These are phyloP conservation scores for Erythrocercus mccallii DNA, from an alignment of 2,113 vertebrate species.

Conservation along the genomic window DNA sequence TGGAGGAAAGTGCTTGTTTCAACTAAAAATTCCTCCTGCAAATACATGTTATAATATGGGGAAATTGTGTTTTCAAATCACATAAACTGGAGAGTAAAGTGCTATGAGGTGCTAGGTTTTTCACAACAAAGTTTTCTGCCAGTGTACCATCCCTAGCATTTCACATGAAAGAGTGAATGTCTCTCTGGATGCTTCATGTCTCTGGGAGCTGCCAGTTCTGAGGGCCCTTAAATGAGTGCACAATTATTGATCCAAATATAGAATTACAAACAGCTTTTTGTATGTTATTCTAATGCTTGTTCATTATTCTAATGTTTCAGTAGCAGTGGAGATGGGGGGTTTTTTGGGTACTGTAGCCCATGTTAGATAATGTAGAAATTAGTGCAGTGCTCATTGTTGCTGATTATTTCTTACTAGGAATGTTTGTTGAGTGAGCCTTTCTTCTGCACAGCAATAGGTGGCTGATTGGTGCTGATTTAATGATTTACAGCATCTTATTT, in stretches of 20 bases:
- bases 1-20: background rate
- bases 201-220: background rate
- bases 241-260: background rate
- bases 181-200: background rate
- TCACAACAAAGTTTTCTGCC: background rate
- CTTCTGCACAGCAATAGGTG: background rate
- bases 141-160: background rate
- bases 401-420: background rate
- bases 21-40: background rate
- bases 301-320: background rate
- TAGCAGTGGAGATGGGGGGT: rapidly evolving
- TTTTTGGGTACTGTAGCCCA: background rate
- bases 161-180: background rate
- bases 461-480: constrained; percentile 6
- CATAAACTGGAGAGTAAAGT: background rate
- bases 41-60: background rate
- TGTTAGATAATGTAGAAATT: background rate
- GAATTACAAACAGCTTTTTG: background rate
- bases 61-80: background rate
- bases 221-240: background rate
- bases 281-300: background rate
- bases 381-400: background rate
- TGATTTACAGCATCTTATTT: background rate
- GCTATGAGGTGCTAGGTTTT: background rate
- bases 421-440: background rate